Percentiles rank a stretch among this genome's conserved stretches.
Conservation (phyloP, 2,888 invertebrate species). For the Diarsia rubi region DNA sequence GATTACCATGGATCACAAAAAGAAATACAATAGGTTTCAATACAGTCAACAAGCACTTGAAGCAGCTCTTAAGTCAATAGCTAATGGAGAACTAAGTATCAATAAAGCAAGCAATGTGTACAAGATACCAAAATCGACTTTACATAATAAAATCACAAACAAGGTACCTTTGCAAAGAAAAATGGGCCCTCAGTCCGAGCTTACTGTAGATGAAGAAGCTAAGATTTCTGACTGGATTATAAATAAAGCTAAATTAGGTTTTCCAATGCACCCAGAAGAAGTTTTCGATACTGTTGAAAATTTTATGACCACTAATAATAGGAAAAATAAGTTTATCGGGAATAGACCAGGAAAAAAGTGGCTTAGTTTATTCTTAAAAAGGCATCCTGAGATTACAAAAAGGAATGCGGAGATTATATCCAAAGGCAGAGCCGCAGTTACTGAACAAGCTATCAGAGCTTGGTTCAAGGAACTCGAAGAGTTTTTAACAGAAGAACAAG, state of each 20-base stretch:
- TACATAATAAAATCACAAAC: conserved; percentile 17
- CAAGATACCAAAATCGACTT: conserved; percentile 4
- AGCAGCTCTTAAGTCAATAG: conserved; percentile 6
- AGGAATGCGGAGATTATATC: conserved; percentile 31
- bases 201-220: conserved; percentile 13
- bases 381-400: conserved; percentile 33
- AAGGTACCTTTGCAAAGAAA: conserved; percentile 18
- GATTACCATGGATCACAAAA: conserved; percentile 13
- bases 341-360: conserved; percentile 28
- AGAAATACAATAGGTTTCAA: conserved; percentile 2
- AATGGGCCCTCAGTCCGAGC: conserved; percentile 11
- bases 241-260: conserved; percentile 24
- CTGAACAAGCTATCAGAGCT: conserved; percentile 21
- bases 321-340: conserved; percentile 14
- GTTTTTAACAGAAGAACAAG: conserved; percentile 16
- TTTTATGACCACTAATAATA: conserved; percentile 11
- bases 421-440: conserved; percentile 24
- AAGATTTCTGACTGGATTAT: conserved; percentile 8
- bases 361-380: conserved; percentile 22
- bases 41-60: conserved; percentile 5
- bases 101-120: conserved; percentile 14
- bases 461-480: conserved; percentile 24
- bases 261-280: conserved; percentile 15
- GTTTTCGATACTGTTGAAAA: conserved; percentile 25
- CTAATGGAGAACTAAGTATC: conserved; percentile 15